phyloP scores from a whole-genome alignment of 2,797 vertebrate genomes.

The Setipinna tenuifilis region DNA sequence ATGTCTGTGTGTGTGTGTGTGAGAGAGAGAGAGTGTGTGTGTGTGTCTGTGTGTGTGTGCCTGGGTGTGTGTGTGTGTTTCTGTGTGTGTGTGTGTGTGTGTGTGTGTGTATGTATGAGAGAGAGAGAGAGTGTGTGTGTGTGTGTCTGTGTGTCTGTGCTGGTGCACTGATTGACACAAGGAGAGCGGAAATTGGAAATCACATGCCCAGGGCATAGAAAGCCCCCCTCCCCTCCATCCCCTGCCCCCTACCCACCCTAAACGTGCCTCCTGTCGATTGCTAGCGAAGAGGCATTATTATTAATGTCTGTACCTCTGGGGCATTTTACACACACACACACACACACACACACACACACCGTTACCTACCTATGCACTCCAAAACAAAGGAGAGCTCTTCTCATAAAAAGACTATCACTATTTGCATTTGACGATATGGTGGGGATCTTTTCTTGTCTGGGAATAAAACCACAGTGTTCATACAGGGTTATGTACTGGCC shows the following conservation, averaged over 20 bases:
- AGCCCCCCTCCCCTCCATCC: background rate
- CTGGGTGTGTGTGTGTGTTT: no score
- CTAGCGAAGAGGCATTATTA: background rate
- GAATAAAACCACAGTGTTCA: no score
- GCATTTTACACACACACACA: background rate
- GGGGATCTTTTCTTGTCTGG: no score
- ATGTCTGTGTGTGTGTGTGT: constrained; percentile 4
- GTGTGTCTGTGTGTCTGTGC: no score
- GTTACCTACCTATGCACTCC: background rate
- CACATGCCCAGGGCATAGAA: background rate
- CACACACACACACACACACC: background rate
- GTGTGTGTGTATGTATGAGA: no score
- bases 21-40: background rate
- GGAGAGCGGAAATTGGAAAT: constrained; percentile 10
- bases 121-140: no score
- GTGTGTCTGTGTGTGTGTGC: no score
- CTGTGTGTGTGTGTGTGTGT: no score
- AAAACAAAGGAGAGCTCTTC: no score
- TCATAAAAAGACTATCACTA: no score
- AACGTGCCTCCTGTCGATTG: background rate
- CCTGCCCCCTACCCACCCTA: background rate
- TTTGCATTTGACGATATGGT: no score
- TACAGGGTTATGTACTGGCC: no score
- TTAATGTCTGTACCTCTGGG: background rate
- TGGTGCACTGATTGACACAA: background rate